Evolutionary conservation across 2,797 vertebrate species (phyloP).

Genomic region (Oceanodroma leucorhoa): DNA sequence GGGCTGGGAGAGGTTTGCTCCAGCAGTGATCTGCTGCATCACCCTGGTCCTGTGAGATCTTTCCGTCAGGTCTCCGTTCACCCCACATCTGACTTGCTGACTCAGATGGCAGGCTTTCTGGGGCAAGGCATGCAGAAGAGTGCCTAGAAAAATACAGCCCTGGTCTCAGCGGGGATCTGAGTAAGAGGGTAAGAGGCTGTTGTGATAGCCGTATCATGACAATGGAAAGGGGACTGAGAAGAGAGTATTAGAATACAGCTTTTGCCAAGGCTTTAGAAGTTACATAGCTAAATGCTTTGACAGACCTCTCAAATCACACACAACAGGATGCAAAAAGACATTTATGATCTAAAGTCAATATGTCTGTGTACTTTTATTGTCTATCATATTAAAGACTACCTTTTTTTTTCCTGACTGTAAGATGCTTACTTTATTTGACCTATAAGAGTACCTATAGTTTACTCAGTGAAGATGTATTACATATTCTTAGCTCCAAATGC

Average conservation of each 20-base stretch:
- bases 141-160: background rate
- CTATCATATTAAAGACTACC: background rate
- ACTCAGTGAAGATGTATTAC: background rate
- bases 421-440: background rate
- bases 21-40: background rate
- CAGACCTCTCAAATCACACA: background rate
- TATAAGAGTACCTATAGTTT: background rate
- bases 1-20: background rate
- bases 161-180: fast-evolving
- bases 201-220: fast-evolving
- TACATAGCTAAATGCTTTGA: background rate
- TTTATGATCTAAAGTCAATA: background rate
- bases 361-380: background rate
- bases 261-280: background rate
- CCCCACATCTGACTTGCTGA: no score
- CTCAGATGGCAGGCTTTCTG: fast-evolving
- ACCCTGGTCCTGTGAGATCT: background rate
- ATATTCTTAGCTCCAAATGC: background rate
- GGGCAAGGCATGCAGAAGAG: background rate
- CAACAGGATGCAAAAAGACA: background rate
- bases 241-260: background rate
- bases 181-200: background rate
- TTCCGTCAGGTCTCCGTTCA: fast-evolving
- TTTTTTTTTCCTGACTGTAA: background rate
- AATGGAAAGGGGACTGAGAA: background rate